phyloP scores from a whole-genome alignment of 2,888 invertebrate genomes.

The Marasmarcha lunaedactyla region DNA sequence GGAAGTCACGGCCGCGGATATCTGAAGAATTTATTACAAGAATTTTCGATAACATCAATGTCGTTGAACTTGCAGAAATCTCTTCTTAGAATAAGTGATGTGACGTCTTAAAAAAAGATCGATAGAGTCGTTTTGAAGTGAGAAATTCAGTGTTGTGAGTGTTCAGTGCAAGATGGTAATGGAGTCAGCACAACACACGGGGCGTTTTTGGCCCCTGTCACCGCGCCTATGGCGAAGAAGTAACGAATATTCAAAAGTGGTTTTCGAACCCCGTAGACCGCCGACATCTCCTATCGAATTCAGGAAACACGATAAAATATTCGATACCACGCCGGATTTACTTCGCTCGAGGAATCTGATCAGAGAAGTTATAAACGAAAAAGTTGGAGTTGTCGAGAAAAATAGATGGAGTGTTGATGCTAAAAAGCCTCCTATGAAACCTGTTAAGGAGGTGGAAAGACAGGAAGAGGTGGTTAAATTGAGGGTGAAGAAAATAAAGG shows the following conservation, averaged over 20 bases:
- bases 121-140: not conserved
- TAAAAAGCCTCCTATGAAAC: slow-evolving; percentile 46
- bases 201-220: slow-evolving; percentile 59
- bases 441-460: slow-evolving; percentile 39
- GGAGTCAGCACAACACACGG: slow-evolving; percentile 50
- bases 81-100: no score
- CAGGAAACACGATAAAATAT: slow-evolving; percentile 24
- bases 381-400: slow-evolving; percentile 31
- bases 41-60: not conserved
- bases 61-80: not conserved
- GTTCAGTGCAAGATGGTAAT: slow-evolving; percentile 49
- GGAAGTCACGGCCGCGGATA: slow-evolving; percentile 26
- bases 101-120: no score
- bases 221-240: slow-evolving; percentile 59
- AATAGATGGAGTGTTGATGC: slow-evolving; percentile 44
- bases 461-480: slow-evolving; percentile 47
- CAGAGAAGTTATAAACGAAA: slow-evolving; percentile 26
- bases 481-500: slow-evolving; percentile 47
- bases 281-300: slow-evolving; percentile 47
- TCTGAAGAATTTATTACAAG: not conserved
- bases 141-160: not conserved
- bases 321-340: slow-evolving; percentile 43
- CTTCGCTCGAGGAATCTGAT: slow-evolving; percentile 41
- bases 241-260: slow-evolving; percentile 58
- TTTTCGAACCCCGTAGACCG: slow-evolving; percentile 56